Conservation (phyloP, 2,888 invertebrate species). For the Lysandra coridon region DNA sequence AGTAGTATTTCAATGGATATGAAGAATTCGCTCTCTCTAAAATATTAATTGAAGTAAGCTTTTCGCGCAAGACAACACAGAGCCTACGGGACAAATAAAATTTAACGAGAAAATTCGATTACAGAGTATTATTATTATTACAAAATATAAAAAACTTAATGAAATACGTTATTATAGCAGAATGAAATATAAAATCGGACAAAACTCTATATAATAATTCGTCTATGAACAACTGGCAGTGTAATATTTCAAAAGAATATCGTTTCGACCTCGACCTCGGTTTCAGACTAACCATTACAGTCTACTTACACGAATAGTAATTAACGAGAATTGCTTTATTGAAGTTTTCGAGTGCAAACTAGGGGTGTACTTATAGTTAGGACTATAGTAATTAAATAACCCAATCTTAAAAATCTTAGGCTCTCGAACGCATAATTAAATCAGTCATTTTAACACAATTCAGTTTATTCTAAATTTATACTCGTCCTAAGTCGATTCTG, state of each 20-base stretch:
- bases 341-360: constrained; percentile 74
- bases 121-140: constrained; percentile 45
- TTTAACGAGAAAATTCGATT: constrained; percentile 44
- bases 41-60: neutral
- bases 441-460: constrained; percentile 80
- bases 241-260: constrained; percentile 66
- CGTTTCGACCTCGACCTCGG: constrained; percentile 49
- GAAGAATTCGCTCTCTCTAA: neutral
- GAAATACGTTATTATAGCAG: constrained; percentile 70
- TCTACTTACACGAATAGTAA: constrained; percentile 76
- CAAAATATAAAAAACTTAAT: constrained; percentile 71
- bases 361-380: constrained; percentile 74
- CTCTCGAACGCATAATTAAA: constrained; percentile 79
- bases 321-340: constrained; percentile 77
- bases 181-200: constrained; percentile 76
- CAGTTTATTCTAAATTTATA: constrained; percentile 79
- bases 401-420: constrained; percentile 78
- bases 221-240: constrained; percentile 75
- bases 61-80: constrained; percentile 54
- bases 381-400: constrained; percentile 69
- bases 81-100: constrained; percentile 52
- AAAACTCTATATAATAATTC: constrained; percentile 66
- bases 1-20: neutral
- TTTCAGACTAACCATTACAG: constrained; percentile 57
- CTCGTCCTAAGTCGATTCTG: constrained; percentile 74